A percentile compares a stretch with the other conserved stretches of the same genome.
Evolutionary conservation across 2,113 vertebrate genomes (phyloP).

Genomic region (Limnothrissa miodon): DNA sequence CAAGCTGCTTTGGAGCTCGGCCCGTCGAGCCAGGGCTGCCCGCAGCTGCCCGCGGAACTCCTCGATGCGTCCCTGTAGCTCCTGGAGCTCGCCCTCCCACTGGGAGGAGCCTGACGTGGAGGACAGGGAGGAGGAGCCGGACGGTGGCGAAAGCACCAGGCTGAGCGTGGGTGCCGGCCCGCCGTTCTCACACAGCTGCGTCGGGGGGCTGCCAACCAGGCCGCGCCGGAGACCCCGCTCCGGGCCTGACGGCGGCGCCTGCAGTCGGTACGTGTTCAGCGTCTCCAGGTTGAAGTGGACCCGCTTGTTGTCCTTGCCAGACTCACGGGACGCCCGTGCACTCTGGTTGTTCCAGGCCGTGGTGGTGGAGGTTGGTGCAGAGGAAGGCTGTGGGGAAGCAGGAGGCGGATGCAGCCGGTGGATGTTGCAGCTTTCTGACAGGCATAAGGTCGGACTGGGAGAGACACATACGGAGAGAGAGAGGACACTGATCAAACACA

Average conservation of each 20-base stretch:
- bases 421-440: slow-evolving; percentile 74
- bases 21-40: slow-evolving; percentile 74
- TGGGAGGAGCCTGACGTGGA: slow-evolving; percentile 50
- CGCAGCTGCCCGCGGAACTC: slow-evolving; percentile 74
- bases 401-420: slow-evolving; percentile 65
- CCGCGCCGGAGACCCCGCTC: slow-evolving; percentile 62
- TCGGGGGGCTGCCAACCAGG: slow-evolving; percentile 54
- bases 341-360: slow-evolving; percentile 45
- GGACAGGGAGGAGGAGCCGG: slow-evolving; percentile 38
- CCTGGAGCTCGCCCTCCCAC: slow-evolving; percentile 74
- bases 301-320: slow-evolving; percentile 63
- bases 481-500: slow-evolving; percentile 18
- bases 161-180: slow-evolving; percentile 45
- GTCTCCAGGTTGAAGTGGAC: slow-evolving; percentile 79
- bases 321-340: slow-evolving; percentile 23
- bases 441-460: slow-evolving; percentile 68
- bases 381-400: slow-evolving; percentile 59
- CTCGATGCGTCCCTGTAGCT: slow-evolving; percentile 80
- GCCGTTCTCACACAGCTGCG: slow-evolving; percentile 15
- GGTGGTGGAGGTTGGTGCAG: slow-evolving; percentile 32
- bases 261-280: slow-evolving; percentile 71
- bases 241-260: slow-evolving; percentile 59
- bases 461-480: slow-evolving; percentile 22
- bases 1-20: slow-evolving; percentile 77
- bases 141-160: slow-evolving; percentile 59